Conservation (phyloP, 2,888 invertebrate species). For the Brachypalpus laphriformis region DNA sequence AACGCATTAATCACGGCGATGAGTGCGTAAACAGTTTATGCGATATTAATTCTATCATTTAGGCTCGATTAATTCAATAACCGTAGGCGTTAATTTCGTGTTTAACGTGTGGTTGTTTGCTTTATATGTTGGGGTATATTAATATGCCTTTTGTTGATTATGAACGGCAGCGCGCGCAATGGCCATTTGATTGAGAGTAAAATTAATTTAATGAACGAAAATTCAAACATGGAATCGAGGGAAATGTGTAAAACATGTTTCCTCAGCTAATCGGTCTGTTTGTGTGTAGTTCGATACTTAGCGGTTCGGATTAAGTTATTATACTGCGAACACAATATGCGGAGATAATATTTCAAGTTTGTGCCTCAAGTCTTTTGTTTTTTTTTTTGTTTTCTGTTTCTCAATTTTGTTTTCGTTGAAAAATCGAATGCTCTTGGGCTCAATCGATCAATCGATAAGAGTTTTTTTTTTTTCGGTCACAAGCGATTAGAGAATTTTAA, state of each 20-base stretch:
- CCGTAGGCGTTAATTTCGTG: conserved; percentile 59
- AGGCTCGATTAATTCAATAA: conserved; percentile 51
- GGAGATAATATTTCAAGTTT: conserved; percentile 26
- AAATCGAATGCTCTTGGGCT: conserved; percentile 32
- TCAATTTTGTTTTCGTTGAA: too few species aligned
- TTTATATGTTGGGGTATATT: conserved; percentile 5
- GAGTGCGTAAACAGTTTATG: conserved; percentile 58
- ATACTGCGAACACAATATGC: conserved; percentile 35
- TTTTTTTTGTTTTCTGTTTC: conserved; percentile 6
- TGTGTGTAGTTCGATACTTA: neutral
- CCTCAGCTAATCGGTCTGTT: conserved; percentile 1
- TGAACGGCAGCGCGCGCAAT: conserved; percentile 1
- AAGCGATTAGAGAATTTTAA: conserved; percentile 31
- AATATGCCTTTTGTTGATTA: neutral
- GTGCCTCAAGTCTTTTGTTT: conserved; percentile 23
- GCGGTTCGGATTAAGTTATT: conserved; percentile 45
- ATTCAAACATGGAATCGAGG: neutral
- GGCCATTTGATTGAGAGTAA: conserved; percentile 31
- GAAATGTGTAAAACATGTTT: conserved; percentile 19
- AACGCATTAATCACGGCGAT: conserved; percentile 56
- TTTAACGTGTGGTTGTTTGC: conserved; percentile 23
- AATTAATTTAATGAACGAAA: conserved; percentile 16
- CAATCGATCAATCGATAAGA: conserved; percentile 50
- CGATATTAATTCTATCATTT: conserved; percentile 62
- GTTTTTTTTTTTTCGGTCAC: neutral